Conservation (phyloP, 2,797 vertebrate genomes). For the Ciconia nigra region DNA sequence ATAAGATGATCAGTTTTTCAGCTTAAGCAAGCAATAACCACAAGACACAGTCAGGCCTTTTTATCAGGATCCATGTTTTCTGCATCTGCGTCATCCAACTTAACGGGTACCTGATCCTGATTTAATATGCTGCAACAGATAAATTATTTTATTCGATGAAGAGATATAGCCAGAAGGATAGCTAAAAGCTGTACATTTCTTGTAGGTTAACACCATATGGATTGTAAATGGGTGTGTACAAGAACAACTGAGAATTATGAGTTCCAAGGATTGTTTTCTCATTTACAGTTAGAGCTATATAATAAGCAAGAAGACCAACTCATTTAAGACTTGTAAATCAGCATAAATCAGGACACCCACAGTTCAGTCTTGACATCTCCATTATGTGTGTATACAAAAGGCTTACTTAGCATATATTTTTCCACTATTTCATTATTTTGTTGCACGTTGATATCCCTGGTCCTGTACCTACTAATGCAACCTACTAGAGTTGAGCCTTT, state of each 20-base stretch:
- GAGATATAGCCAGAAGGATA: neutral
- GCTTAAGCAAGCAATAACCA: neutral
- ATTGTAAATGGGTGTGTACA: neutral
- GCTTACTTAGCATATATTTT: neutral
- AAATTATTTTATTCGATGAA: neutral
- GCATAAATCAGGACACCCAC: neutral
- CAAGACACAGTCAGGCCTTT: neutral
- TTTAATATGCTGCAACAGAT: neutral
- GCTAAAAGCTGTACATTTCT: neutral
- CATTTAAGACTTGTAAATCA: neutral
- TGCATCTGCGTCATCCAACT: accelerated
- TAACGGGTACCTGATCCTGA: neutral
- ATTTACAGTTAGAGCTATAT: neutral
- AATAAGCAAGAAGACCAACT: neutral
- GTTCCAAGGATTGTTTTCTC: neutral
- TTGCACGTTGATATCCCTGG: neutral
- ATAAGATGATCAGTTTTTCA: neutral
- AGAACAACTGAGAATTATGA: neutral
- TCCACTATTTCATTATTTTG: neutral
- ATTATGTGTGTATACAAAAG: neutral
- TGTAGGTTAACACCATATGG: neutral
- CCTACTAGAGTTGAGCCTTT: neutral
- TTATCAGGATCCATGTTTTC: neutral
- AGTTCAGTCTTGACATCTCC: neutral
- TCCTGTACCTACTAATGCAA: neutral